A percentile compares a stretch with the other conserved stretches of the same genome.
These are phyloP conservation scores for Caretta caretta DNA, from an alignment of 2,113 vertebrate genomes.

Conservation along the genomic window DNA sequence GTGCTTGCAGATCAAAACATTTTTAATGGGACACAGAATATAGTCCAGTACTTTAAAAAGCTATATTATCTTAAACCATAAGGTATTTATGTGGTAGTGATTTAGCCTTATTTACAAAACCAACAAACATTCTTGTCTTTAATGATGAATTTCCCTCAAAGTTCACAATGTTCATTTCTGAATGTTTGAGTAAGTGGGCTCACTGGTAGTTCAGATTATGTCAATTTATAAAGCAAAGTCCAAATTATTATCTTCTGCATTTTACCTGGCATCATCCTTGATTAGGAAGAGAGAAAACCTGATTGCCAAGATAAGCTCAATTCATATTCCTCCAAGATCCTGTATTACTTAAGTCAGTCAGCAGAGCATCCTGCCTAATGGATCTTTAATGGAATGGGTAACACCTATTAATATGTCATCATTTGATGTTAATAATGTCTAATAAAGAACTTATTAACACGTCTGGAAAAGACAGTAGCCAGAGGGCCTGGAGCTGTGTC, in stretches of 20 bases:
- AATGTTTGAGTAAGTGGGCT: not conserved
- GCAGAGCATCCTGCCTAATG: not conserved
- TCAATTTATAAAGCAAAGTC: not conserved
- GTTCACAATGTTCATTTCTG: not conserved
- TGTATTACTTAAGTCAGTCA: not conserved
- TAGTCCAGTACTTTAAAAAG: not conserved
- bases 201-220: not conserved
- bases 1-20: not conserved
- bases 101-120: not conserved
- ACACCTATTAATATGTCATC: not conserved
- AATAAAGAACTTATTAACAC: not conserved
- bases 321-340: not conserved
- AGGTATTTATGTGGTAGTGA: not conserved
- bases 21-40: not conserved
- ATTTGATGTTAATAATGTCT: not conserved
- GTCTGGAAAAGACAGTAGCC: not conserved
- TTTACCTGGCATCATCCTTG: not conserved
- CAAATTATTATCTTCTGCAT: not conserved
- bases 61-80: not conserved
- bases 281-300: not conserved
- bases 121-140: not conserved
- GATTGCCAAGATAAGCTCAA: accelerated
- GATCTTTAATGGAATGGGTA: not conserved
- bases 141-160: not conserved
- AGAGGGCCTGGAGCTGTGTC: not conserved